These are phyloP conservation scores for Taxidea taxus DNA, from an alignment of 2,113 vertebrate genomes.

Conservation along the genomic window DNA sequence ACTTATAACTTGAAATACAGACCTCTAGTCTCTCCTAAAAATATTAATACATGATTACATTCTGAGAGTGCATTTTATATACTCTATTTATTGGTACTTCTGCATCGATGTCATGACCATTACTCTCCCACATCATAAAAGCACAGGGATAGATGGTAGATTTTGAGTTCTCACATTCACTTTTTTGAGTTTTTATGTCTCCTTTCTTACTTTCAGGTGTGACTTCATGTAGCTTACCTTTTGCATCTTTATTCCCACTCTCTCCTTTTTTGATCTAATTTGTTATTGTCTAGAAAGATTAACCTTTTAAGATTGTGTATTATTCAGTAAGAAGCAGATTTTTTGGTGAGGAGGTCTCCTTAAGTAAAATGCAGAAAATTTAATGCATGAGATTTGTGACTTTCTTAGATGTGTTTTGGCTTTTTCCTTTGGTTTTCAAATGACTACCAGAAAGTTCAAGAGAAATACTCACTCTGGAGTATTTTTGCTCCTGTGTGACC, in stretches of 20 bases:
- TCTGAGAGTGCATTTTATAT: neutral
- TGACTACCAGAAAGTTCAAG: neutral
- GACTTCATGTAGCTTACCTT: neutral
- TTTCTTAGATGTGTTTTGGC: neutral
- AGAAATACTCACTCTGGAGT: neutral
- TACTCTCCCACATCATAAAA: neutral
- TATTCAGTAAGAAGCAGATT: neutral
- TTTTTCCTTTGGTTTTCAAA: neutral
- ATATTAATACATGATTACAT: neutral
- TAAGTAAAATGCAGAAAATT: neutral
- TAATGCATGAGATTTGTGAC: neutral
- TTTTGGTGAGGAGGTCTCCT: neutral
- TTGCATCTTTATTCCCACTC: neutral
- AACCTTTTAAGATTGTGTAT: neutral
- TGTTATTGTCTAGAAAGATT: constrained; percentile 9
- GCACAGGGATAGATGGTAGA: neutral
- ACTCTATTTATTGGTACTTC: neutral
- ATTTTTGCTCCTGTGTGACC: neutral
- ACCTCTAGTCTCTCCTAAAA: neutral
- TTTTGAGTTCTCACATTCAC: neutral
- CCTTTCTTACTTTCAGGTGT: neutral
- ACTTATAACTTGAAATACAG: neutral
- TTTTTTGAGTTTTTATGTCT: neutral
- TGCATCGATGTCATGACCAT: neutral
- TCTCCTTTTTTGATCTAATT: neutral